Base-by-base conservation (phyloP, 2,888 invertebrate genomes). In the Drosophila peninsularis region DNA sequence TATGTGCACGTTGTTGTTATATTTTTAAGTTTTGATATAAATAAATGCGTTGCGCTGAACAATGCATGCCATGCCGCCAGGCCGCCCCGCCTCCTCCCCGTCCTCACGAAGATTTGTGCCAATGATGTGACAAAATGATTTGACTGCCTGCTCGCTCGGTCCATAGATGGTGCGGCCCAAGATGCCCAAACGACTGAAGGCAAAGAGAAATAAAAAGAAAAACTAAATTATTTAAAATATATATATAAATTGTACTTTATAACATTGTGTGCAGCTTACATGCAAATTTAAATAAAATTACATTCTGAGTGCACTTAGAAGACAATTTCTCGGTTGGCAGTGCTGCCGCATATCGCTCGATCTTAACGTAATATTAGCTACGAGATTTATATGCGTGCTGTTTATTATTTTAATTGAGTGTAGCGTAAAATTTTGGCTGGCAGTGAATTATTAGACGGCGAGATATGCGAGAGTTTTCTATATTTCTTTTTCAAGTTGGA, bases 81-180 rank as follows among this genome's bases (percentile, higher is more conserved):
- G 27, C 27, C 27, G 27, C 27, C 5, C 6, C 27, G 27, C 27
- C 5, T 30, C 1, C 27, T 24, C 27, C 27, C 6, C 53, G 0
- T 17, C 17, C 10, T 39, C 64, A 68, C 49, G 61, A 50, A 71
- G 21, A 73, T 69, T 69, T 78, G 82, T 82, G 78, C 81, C 86
- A 83, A 76, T 82, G 74, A 77, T 76, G 74, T 81, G 83, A 83
- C 76, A 78, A 75, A 76, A 80, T 56, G 64, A 58, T 76, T 71
- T 75, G 72, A 78, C 57, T 67, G 67, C 55, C 62, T 64, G 53
- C 63, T 72, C 80, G 66, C 86, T 80, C 89, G 77, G 82, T 54
- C 90, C 90, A 84, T 90, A 90, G 90, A 90, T 90, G 90, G 90
- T 82, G 85, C 75, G 90, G 76, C 73, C 82, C 75, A 62, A 73